These are phyloP conservation scores for Saccopteryx bilineata DNA, from an alignment of 2,113 vertebrate genomes.

Conservation along the genomic window DNA sequence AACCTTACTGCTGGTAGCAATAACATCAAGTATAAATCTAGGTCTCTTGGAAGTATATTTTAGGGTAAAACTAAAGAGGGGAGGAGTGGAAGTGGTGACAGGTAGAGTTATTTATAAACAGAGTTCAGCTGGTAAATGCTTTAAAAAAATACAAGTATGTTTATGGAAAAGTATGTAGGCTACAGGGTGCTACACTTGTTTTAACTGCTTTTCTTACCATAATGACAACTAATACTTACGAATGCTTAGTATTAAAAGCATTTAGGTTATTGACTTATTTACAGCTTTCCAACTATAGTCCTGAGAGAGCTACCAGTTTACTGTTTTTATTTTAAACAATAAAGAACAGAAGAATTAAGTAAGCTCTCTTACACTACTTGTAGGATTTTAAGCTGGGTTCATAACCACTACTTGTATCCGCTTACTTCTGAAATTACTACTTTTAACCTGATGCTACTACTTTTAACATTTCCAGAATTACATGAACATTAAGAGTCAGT, in stretches of 20 bases:
- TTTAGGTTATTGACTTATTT: constrained; percentile 40
- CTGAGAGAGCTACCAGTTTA: background rate
- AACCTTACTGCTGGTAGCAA: background rate
- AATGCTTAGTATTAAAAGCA: background rate
- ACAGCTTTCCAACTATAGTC: background rate
- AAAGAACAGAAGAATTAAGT: constrained; percentile 11
- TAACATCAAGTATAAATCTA: background rate
- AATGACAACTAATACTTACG: background rate
- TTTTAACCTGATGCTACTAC: background rate
- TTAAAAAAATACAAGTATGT: background rate
- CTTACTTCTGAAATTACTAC: constrained; percentile 12
- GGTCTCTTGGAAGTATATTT: background rate
- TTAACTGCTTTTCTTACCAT: background rate
- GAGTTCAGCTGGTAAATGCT: background rate
- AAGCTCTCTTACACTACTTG: background rate
- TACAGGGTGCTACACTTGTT: background rate
- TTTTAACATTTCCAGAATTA: background rate
- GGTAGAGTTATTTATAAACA: background rate
- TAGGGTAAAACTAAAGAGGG: background rate
- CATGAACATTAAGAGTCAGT: background rate
- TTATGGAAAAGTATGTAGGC: background rate
- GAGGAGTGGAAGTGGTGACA: background rate
- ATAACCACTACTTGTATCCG: background rate
- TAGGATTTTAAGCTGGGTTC: background rate
- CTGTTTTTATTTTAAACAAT: constrained; percentile 17